phyloP scores from a whole-genome alignment of 2,113 vertebrate genomes.

The Gulo gulo region DNA sequence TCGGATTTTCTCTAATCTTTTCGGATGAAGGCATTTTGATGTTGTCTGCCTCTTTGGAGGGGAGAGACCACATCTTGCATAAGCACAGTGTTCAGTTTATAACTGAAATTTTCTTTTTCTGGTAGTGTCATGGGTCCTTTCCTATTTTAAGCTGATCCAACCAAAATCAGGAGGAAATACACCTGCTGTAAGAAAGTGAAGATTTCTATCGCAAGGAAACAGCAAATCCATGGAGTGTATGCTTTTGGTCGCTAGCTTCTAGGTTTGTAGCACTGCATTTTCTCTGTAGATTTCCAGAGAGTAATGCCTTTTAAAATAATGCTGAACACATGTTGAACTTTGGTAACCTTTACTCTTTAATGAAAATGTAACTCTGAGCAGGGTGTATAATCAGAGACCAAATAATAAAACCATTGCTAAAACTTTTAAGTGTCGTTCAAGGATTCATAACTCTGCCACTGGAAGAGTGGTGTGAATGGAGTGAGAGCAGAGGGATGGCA shows the following conservation, averaged over 20 bases:
- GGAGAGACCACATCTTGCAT: neutral
- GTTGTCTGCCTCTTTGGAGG: neutral
- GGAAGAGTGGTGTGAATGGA: neutral
- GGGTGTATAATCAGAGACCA: slow-evolving; percentile 35
- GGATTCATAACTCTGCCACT: neutral
- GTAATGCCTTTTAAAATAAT: neutral
- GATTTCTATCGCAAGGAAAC: neutral
- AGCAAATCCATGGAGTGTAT: neutral
- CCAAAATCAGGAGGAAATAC: neutral
- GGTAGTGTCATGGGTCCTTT: neutral
- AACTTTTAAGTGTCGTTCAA: neutral
- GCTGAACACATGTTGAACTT: slow-evolving; percentile 46
- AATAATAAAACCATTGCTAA: neutral
- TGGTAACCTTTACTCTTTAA: slow-evolving; percentile 53
- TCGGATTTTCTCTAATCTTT: neutral
- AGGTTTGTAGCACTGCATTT: slow-evolving; percentile 10
- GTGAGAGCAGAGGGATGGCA: neutral
- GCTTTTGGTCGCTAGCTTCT: neutral
- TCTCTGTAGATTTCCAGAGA: neutral
- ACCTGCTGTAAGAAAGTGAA: neutral
- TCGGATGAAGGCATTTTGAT: neutral
- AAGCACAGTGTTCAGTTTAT: neutral
- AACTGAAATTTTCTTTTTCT: neutral
- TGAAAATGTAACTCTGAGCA: slow-evolving; percentile 7
- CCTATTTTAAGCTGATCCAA: neutral